Evolutionary conservation across 2,888 invertebrate genomes (phyloP), one percentile per base, ranked within the genome.

Genomic region (Tetragonula carbonaria): DNA sequence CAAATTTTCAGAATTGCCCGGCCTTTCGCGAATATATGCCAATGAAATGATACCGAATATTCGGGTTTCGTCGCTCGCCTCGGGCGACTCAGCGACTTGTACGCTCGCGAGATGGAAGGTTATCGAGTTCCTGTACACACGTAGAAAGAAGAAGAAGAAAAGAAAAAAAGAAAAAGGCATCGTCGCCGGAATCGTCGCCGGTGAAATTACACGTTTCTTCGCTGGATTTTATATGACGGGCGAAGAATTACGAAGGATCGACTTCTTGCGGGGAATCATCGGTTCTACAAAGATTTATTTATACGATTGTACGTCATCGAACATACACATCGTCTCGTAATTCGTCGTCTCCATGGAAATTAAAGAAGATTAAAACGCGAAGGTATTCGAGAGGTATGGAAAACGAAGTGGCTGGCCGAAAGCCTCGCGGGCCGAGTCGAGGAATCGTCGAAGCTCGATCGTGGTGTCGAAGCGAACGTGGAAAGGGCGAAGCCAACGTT

Each of bases 1-100:
- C 80, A 78, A 89, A 87, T 86, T 88, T 88, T 78, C 81, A 68
- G 83, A 87, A 87, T 87, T 79, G 50, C 66, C 53, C 62, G 45
- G 74, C 4, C 66, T 67, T 59, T 59, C 65, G n/a, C 51, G 72
- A 76, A 79, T 79, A 73, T 79, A 70, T 59, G 57, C 74, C 53
- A 59, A 74, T 65, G 55, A 18, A 65, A 76, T 74, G 74, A 63
- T 70, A 33, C 70, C 23, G 83, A 51, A 53, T 74, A 51, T 74
- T 53, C 63, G 65, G 6, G 14, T 23, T 33, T 33, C 57, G 71
- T 11, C 16, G 68, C 1, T 11, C 53, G 59, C 71, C 75, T 63
- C 11, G 18, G 23, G 79, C 74, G 59, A 50, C 62, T 87, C 28
- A 28, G 28, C 28, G 28, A 77, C 8, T 14, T 8, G 5, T 16